Conservation (phyloP, 2,113 vertebrate genomes). For the Phainopepla nitens region DNA sequence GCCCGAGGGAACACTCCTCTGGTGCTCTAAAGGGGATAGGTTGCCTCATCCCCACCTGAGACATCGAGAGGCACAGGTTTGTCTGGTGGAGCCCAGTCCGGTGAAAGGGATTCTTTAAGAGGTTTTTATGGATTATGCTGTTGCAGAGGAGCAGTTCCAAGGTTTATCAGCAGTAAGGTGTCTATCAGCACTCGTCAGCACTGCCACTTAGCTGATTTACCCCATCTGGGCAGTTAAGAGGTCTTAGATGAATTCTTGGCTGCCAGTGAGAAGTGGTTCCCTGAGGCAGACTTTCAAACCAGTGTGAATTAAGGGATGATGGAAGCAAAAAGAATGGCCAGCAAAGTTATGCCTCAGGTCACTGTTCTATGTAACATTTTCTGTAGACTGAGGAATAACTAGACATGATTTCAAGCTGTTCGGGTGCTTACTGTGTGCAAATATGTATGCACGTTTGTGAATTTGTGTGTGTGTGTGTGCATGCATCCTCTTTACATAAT, state of each 20-base stretch:
- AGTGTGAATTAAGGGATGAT: neutral
- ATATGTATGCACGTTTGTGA: rapidly evolving
- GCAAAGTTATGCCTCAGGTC: neutral
- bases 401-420: neutral
- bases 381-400: neutral
- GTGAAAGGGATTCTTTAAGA: neutral
- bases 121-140: neutral
- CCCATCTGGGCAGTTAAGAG: neutral
- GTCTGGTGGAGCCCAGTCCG: neutral
- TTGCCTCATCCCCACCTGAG: neutral
- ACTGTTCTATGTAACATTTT: neutral
- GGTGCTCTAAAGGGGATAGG: rapidly evolving
- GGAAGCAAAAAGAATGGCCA: neutral
- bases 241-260: neutral
- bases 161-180: neutral
- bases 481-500: neutral
- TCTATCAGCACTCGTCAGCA: neutral
- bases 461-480: neutral
- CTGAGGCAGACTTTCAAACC: neutral
- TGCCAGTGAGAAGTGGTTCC: neutral
- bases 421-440: neutral
- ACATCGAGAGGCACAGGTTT: neutral
- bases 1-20: rapidly evolving
- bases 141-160: neutral
- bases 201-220: neutral